Evolutionary conservation across 2,113 vertebrate genomes (phyloP), one percentile per base, ranked within the genome.

Genomic region (Odontophorus gujanensis): DNA sequence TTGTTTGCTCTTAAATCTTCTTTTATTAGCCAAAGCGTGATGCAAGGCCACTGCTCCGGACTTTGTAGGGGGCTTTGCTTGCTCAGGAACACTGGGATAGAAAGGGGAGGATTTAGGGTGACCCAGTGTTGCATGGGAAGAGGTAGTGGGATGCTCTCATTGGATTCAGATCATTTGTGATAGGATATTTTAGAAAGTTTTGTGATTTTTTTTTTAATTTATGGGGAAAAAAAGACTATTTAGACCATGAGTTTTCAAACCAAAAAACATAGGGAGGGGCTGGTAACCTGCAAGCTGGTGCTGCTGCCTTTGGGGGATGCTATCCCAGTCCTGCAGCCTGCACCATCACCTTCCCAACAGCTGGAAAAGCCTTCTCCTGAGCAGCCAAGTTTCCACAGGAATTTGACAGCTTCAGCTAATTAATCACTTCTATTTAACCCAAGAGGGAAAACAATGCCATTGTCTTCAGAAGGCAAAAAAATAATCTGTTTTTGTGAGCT

Each of bases 311-410:
- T 2, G 3, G 75, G n/a, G 13, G 51, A 45, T 3, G 2, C 61
- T 50, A 22, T 4, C 4, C 4, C 57, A 42, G 65, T 66, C 82
- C 81, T 30, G 34, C 20, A 8, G 59, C 40, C 19, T 0, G 47
- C 85, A 38, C 73, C 21, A 16, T 38, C 59, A 78, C 80, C 69
- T 92, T 90, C 34, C 83, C 47, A 90, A 22, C 89, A 91, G 94
- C 94, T 89, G 92, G 74, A 89, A 79, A 85, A 93, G n/a, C 18
- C 74, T 90, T 63, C 67, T 25, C 75, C 62, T 0, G 0, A 34
- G 43, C 79, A 72, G 95, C 93, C 93, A 89, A 85, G 15, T 96
- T 94, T 93, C 96, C 84, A 1, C 63, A 65, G 55, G 81, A 18
- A 19, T 82, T 30, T 58, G 68, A 85, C 92, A 77, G 79, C 74